Evolutionary conservation across 2,797 vertebrate species (phyloP), one percentile per base, ranked within the genome.

Genomic region (Argentina silus): DNA sequence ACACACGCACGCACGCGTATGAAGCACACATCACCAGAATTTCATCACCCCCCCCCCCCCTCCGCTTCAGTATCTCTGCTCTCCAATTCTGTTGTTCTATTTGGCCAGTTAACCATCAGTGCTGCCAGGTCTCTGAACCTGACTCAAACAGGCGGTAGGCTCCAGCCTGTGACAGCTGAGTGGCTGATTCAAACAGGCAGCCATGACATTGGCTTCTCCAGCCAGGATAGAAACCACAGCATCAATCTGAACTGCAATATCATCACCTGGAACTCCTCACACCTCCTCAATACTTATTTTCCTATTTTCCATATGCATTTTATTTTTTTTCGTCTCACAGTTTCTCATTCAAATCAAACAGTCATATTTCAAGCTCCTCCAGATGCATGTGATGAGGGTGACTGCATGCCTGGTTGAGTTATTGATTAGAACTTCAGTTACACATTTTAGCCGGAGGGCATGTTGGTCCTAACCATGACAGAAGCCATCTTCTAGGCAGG

Each of bases 161-260:
- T 75, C 84, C 88, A 80, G 65, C 72, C 76, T 67, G 72, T 82
- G 90, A 90, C 87, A 85, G 86, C 79, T 76, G 77, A 89, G 92
- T 92, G 88, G 78, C 78, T 93, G 89, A 94, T 93, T 88, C 69
- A 70, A 84, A 82, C 82, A 88, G 91, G 90, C 93, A 94, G 85
- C 91, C 92, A 78, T 94, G 91, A 92, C 93, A 94, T 93, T 91
- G 91, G 86, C 87, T 93, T 69, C 82, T 84, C 78, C 57, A 60
- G 55, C 50, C 71, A 78, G 80, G 83, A 81, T 74, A 36, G 87
- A 81, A 83, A 74, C 79, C 87, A 87, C 77, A 70, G 82, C 86
- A 88, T 91, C 88, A 80, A 85, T 88, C 91, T 82, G 64, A 70
- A 75, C 81, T 81, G 76, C 78, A 88, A 86, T 87, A 87, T 87